A percentile compares a stretch with the other conserved stretches of the same genome.
These are phyloP conservation scores for Thinocorus orbignyianus DNA, from an alignment of 2,113 vertebrate species.

Conservation along the genomic window DNA sequence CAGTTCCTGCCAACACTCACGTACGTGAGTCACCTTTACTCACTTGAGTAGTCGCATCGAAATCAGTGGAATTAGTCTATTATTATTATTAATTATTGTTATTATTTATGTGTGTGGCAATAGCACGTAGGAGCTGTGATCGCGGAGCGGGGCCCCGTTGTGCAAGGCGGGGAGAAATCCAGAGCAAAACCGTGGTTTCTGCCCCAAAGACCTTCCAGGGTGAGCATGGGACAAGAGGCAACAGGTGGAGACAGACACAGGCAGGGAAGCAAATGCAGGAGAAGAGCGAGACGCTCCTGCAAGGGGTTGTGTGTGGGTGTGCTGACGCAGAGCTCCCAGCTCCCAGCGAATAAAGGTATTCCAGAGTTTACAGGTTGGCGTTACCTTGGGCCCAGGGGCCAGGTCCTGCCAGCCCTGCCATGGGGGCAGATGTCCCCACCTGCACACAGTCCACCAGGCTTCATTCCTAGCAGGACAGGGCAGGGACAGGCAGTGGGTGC, in stretches of 20 bases:
- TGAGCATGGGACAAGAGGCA: background rate
- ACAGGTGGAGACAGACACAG: slow-evolving; percentile 42
- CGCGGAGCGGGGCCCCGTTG: background rate
- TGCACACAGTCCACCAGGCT: rapidly evolving
- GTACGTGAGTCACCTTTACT: slow-evolving; percentile 55
- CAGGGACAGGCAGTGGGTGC: background rate
- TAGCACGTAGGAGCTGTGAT: slow-evolving; percentile 7
- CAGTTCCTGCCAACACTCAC: background rate
- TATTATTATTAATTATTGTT: slow-evolving; percentile 69
- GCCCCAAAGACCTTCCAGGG: slow-evolving; percentile 36
- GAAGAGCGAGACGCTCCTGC: background rate
- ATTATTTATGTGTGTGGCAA: slow-evolving; percentile 61
- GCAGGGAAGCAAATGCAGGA: background rate
- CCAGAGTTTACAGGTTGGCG: background rate
- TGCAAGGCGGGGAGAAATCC: slow-evolving; percentile 7
- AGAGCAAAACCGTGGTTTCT: slow-evolving; percentile 24
- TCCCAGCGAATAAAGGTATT: background rate
- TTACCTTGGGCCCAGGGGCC: background rate
- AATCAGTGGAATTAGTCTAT: slow-evolving; percentile 58
- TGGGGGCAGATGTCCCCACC: background rate
- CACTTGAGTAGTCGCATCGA: slow-evolving; percentile 58
- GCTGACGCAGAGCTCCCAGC: background rate
- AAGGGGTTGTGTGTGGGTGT: slow-evolving; percentile 16
- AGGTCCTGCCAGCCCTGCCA: background rate
- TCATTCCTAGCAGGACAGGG: rapidly evolving